Base-by-base conservation (phyloP, 2,113 vertebrate genomes). In the Myxocyprinus asiaticus region DNA sequence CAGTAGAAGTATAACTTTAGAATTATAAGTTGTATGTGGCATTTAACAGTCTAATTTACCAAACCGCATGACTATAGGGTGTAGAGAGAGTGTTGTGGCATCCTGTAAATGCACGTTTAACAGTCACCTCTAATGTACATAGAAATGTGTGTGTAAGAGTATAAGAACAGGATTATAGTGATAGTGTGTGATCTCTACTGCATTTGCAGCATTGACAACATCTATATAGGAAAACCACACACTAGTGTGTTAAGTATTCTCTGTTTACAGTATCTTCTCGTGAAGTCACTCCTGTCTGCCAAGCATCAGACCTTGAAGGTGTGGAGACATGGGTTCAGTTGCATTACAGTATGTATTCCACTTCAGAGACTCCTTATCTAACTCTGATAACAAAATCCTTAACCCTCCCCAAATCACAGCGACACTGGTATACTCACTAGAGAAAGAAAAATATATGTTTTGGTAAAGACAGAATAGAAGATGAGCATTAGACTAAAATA, bases 281-380 rank as follows among this genome's bases (percentile, higher is more conserved):
- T 82, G 68, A 69, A 77, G 77, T 65, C 80, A 58, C 69, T 82
- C 50, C 14, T 48, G 76, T 79, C 85, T 84, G 82, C 43, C 68
- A 82, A 78, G 80, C 77, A 67, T 63, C 80, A 84, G 72, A 81
- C 79, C 74, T 82, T 72, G 73, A 85, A 70, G 82, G 82, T 78
- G 81, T 66, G 59, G 59, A 77, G 78, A 79, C 67, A 81, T 56
- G 50, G 70, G 75, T 76, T 84, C 82, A 81, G 70, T 45, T 80
- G 77, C 77, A 80, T 83, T 84, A 79, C 77, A 85, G 79, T 81
- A 78, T 79, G 76, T 82, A 75, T 83, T 78, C 69, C 77, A 80
- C 72, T 81, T 64, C 78, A 73, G 69, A 85, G 50, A 80, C 67
- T 71, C 62, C 67, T 78, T 83, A 83, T 85, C 82, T 83, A 71